Percentiles rank a stretch among this genome's conserved stretches.
These are phyloP conservation scores for Halcyon chelicuti DNA, from an alignment of 2,797 vertebrate genomes.

Conservation along the genomic window DNA sequence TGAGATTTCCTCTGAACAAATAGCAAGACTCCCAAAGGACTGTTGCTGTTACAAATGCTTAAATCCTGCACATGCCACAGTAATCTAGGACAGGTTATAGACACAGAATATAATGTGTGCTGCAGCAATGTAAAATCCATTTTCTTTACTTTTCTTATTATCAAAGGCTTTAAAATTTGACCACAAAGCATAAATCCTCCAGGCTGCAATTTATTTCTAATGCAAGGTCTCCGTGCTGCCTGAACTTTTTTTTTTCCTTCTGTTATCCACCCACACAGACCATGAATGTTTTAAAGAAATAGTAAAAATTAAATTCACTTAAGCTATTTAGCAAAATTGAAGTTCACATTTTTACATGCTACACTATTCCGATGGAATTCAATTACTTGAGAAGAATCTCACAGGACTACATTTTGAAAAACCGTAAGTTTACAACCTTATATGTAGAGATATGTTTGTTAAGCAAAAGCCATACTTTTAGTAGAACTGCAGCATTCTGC, in stretches of 20 bases:
- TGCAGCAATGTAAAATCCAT: conserved; percentile 1
- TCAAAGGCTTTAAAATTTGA: conserved; percentile 38
- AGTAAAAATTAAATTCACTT: conserved; percentile 15
- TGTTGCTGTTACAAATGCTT: background rate
- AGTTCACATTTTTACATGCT: background rate
- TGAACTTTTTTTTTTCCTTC: background rate
- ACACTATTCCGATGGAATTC: background rate
- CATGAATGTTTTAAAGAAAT: background rate
- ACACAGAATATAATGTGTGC: background rate
- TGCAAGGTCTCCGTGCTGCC: background rate
- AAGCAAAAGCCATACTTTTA: background rate
- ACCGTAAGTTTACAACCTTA: background rate
- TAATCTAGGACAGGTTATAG: background rate
- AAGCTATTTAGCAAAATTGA: background rate
- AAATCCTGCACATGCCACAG: background rate
- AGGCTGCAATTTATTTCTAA: conserved; percentile 48
- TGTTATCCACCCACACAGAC: background rate
- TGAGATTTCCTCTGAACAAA: background rate
- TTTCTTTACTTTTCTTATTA: background rate
- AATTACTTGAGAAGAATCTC: background rate
- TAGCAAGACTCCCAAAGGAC: background rate
- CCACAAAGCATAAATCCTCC: conserved; percentile 32
- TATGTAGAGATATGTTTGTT: background rate
- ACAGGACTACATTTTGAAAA: too few relatives aligned
- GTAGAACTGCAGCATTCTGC: background rate